Evolutionary conservation across 2,888 invertebrate species (phyloP), one percentile per base, ranked within the genome.

Genomic region (Lycocerus yunnanus): DNA sequence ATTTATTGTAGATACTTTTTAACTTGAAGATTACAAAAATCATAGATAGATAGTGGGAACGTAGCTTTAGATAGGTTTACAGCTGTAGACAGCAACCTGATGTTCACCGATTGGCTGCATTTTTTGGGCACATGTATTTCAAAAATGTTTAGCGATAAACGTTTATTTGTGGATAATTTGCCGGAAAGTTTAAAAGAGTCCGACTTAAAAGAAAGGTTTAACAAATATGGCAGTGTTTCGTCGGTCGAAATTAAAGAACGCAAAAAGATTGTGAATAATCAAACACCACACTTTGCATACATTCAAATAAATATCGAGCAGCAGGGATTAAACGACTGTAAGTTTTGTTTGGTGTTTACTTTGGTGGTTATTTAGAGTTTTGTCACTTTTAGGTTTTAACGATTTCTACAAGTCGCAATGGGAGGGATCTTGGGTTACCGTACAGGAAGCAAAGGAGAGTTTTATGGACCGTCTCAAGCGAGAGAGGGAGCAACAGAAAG

Each of bases 381-480:
- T 83, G 75, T 84, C n/a, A n/a, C n/a, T 86, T 76, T 79, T 85
- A 81, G 89, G 88, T 82, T 88, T 89, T 82, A 88, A 89, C 79
- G 85, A 89, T 78, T 89, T 91, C 81, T 81, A 88, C 9, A 87
- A 84, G 79, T 85, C 88, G 78, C 86, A 89, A 80, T 91, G 90
- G 86, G 86, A 90, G 78, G 93, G 92, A 0, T 83, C 86, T 67
- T 88, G 86, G 77, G 83, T 93, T 1, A 89, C 90, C 82, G 89
- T 93, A 0, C 91, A 92, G 6, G 83, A 92, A 77, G 93, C 93
- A 11, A 90, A 92, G 79, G 93, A 93, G 84, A 93, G 92, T 82
- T 93, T 93, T 81, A 84, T 93, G 72, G 93, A 93, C 79, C 88
- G 92, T 60, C 86, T 93, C 20, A 92, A 92, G 84, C 88, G 91